Evolutionary conservation across 2,888 invertebrate genomes (phyloP), one percentile per base, ranked within the genome.

Genomic region (Cataglyphis albicans): DNA sequence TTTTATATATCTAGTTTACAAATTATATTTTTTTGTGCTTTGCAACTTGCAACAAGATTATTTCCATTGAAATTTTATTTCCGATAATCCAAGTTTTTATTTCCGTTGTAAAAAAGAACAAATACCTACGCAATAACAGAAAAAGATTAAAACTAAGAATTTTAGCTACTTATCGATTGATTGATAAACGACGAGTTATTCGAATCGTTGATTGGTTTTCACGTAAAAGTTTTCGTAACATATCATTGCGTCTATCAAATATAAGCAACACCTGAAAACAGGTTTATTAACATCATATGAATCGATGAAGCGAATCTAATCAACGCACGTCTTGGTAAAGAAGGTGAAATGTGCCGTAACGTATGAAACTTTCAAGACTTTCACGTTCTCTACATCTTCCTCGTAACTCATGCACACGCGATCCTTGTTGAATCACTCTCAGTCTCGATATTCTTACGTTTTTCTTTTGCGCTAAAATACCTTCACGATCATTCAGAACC

Each of bases 321-420:
- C 83, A 76, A 57, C 32, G 29, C 35, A 48, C 61, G 44, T 38
- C 25, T 52, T 48, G 35, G 65, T 61, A 84, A 73, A 81, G 29
- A 64, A 44, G 81, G 61, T 59, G 35, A 78, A 74, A 86, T 52
- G n/a, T n/a, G 59, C 68, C 85, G 65, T 75, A 72, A 68, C 76
- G 67, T 83, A 75, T 74, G 70, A 81, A 85, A 87, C 87, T 88
- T 87, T 87, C 87, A 72, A 67, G 83, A 87, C 85, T 87, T 87
- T 87, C 87, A 87, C 75, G 63, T 82, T 87, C 83, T 87, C 83
- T 80, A 72, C 73, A 44, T 57, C 72, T 65, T 78, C 48, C 29
- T 57, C 29, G 7, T 29, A 63, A 44, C 35, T 41, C 57, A 80
- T 65, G 64, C 41, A 67, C 72, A 80, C 84, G 74, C 67, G 84